Evolutionary conservation across 92 coral and sea anemone species (phyloP).

Genomic region (Zoanthus gigantus): DNA sequence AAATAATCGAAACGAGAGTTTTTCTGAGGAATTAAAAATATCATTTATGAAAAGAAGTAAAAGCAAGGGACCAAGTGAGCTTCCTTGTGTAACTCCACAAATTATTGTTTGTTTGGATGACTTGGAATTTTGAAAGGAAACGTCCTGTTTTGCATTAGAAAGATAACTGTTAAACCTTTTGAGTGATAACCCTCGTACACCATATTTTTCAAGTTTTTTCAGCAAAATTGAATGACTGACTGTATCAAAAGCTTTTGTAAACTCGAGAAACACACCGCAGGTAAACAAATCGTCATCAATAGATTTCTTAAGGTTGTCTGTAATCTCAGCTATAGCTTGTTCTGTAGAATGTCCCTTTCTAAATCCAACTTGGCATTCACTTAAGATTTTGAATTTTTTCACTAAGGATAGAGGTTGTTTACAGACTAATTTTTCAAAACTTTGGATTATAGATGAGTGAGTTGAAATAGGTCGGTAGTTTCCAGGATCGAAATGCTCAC

Average conservation of each 20-base stretch:
- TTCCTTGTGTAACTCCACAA: background rate
- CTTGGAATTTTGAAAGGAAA: background rate
- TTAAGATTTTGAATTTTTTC: constrained; percentile 53
- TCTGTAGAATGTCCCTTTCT: constrained; percentile 62
- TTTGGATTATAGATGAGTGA: constrained; percentile 52
- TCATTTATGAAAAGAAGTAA: no score
- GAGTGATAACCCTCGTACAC: constrained; percentile 23
- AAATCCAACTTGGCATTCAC: constrained; percentile 69
- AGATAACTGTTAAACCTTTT: constrained; percentile 17
- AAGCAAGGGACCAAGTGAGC: constrained; percentile 10
- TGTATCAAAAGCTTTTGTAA: constrained; percentile 75
- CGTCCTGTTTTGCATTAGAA: constrained; percentile 15
- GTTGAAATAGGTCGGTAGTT: constrained; percentile 69
- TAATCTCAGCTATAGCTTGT: constrained; percentile 60
- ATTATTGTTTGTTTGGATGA: background rate
- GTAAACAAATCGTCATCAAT: constrained; percentile 61
- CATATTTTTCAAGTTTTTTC: constrained; percentile 26
- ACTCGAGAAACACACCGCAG: constrained; percentile 72
- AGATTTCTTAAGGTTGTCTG: constrained; percentile 55
- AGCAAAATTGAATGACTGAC: constrained; percentile 26
- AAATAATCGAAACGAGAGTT: no score
- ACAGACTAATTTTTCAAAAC: constrained; percentile 61
- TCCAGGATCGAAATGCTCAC: constrained; percentile 43
- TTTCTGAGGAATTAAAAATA: no score
- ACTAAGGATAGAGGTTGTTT: constrained; percentile 40